A percentile compares a stretch with the other conserved stretches of the same genome.
These are phyloP conservation scores for Drosophila merina DNA, from an alignment of 2,888 invertebrate genomes.

Conservation along the genomic window DNA sequence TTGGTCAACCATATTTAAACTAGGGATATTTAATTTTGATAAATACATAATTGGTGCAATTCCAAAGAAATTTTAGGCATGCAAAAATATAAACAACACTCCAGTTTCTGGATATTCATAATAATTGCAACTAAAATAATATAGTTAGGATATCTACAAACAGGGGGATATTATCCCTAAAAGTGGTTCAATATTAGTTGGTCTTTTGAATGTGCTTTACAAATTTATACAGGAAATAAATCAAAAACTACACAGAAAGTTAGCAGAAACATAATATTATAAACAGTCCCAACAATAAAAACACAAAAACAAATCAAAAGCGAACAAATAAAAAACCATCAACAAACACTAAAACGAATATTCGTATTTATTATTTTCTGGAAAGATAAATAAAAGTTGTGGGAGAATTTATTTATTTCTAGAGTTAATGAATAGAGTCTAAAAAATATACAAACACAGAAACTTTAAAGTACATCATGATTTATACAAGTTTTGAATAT, in stretches of 20 bases:
- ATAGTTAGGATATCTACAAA: too few species aligned
- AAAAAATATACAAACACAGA: slow-evolving; percentile 22
- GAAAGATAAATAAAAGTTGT: slow-evolving; percentile 19
- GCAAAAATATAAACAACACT: background rate
- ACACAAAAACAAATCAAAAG: slow-evolving; percentile 25
- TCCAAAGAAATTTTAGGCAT: too few species aligned
- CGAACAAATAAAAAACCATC: slow-evolving; percentile 35
- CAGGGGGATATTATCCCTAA: too few species aligned
- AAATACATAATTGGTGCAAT: too few species aligned
- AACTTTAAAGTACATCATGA: slow-evolving; percentile 25
- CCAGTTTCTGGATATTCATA: background rate
- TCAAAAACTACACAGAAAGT: background rate
- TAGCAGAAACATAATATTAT: slow-evolving; percentile 5
- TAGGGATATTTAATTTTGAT: too few species aligned
- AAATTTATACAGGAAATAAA: background rate
- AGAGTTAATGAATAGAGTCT: slow-evolving; percentile 29
- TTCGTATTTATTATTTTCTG: slow-evolving; percentile 35
- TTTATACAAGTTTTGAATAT: slow-evolving; percentile 40
- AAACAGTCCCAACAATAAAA: slow-evolving; percentile 1
- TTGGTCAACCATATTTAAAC: too few species aligned
- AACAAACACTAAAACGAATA: slow-evolving; percentile 25
- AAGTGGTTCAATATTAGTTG: too few species aligned
- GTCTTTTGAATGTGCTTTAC: background rate
- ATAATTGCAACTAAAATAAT: background rate
- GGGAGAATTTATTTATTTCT: slow-evolving; percentile 28